These are phyloP conservation scores for Chionoecetes opilio DNA, from an alignment of 1,140 invertebrate species.

Conservation along the genomic window DNA sequence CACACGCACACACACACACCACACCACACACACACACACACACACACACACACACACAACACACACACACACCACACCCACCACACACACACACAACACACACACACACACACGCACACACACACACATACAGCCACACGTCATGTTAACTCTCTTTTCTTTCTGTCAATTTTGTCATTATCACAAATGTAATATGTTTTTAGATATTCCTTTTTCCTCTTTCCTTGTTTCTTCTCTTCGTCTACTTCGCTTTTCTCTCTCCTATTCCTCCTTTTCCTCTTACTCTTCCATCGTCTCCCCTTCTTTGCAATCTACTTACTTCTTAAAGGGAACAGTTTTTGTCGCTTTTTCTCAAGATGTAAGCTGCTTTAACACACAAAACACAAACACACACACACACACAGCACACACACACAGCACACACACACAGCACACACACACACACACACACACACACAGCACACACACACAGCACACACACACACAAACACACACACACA, in stretches of 20 bases:
- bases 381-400: too few relatives aligned
- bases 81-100: neutral
- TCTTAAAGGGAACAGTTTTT: neutral
- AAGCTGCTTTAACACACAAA: neutral
- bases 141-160: neutral
- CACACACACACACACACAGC: too few relatives aligned
- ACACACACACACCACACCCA: constrained; percentile 16
- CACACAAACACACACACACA: too few relatives aligned
- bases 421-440: too few relatives aligned
- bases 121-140: neutral
- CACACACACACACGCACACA: too few relatives aligned
- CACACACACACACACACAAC: neutral
- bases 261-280: neutral
- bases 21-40: too few relatives aligned
- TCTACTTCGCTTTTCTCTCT: neutral
- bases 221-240: neutral
- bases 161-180: constrained; percentile 1
- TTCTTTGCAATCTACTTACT: neutral
- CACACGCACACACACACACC: too few relatives aligned
- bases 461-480: too few relatives aligned
- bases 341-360: neutral
- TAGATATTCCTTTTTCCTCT: neutral
- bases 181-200: neutral
- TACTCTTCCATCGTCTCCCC: neutral
- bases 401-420: too few relatives aligned